Percentiles rank a stretch among this genome's conserved stretches.
Conservation (phyloP, 2,888 invertebrate genomes). For the Urechis unicinctus region DNA sequence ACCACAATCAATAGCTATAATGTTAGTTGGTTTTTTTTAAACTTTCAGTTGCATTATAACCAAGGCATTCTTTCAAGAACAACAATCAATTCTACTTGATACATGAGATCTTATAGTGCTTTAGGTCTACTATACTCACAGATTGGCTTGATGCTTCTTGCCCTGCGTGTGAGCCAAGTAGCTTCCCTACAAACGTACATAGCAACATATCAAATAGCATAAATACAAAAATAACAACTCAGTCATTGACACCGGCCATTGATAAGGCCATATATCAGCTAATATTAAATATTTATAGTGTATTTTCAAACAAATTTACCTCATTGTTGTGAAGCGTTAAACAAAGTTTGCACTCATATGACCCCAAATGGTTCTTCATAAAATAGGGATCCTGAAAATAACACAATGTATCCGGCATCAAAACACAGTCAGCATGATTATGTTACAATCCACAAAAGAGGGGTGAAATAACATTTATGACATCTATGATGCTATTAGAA, state of each 20-base stretch:
- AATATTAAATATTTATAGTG: no score
- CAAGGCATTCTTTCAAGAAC: not conserved
- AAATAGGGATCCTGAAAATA: conserved; percentile 83
- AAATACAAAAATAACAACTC: no score
- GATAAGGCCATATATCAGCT: no score
- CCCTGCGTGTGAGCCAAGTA: conserved; percentile 97
- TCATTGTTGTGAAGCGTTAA: conserved; percentile 96
- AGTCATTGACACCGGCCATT: no score
- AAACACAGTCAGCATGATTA: not conserved
- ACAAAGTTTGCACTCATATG: conserved; percentile 98
- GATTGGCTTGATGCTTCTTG: conserved; percentile 98
- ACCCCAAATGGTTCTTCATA: conserved; percentile 98
- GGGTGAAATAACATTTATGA: no score
- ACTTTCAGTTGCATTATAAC: not conserved
- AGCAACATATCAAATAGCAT: no score
- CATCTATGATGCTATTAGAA: no score
- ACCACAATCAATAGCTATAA: not conserved
- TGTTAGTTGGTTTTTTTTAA: not conserved
- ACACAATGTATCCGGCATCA: not conserved
- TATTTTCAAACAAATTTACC: no score
- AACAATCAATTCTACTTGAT: not conserved
- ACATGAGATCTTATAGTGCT: not conserved
- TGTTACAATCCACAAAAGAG: not conserved
- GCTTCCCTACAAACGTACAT: conserved; percentile 69
- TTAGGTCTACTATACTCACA: conserved; percentile 51